Evolutionary conservation across 2,888 invertebrate species (phyloP), one percentile per base, ranked within the genome.

Genomic region (Xestia rhomboidea): DNA sequence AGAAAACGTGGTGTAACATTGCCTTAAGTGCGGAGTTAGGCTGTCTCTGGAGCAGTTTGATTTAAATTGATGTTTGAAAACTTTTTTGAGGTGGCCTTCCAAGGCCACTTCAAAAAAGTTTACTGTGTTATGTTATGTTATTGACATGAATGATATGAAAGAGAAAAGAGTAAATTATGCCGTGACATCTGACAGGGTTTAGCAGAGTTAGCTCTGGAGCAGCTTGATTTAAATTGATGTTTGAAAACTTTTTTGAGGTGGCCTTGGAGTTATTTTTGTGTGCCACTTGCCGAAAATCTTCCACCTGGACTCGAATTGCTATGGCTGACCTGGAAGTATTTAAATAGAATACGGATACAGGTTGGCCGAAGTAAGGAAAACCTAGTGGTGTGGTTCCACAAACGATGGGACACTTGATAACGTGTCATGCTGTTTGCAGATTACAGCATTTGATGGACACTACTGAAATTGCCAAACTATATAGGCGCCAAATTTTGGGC

Each of bases 1-100:
- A 91, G 86, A 88, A 89, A 89, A 94, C 94, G 93, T 94, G 94
- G 92, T 87, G 87, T 83, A 86, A 86, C 86, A 86, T 77, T 74
- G 81, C 90, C 85, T 88, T 87, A 82, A 81, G 68, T 74, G 84
- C 62, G 68, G 60, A 63, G 67, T 68, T 85, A 74, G 76, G 68
- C 69, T 54, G 54, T 63, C 69, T 76, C 70, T 69, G 73, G 75
- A 78, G 24, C 30, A 62, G 77, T 76, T 81, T 64, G 41, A 72
- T 66, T 68, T 2, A 41, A 64, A 51, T 71, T 49, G 27, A 60
- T 62, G 30, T 57, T 10, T 41, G 7, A 60, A 7, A 60, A 64
- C 49, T 57, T 51, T 34, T 81, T 81, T 62, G 38, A n/a, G n/a
- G n/a, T n/a, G n/a, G n/a, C n/a, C n/a, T n/a, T n/a, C n/a, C n/a